These are phyloP conservation scores for Plectrocnemia conspersa DNA, from an alignment of 1,140 invertebrate species.

Conservation along the genomic window DNA sequence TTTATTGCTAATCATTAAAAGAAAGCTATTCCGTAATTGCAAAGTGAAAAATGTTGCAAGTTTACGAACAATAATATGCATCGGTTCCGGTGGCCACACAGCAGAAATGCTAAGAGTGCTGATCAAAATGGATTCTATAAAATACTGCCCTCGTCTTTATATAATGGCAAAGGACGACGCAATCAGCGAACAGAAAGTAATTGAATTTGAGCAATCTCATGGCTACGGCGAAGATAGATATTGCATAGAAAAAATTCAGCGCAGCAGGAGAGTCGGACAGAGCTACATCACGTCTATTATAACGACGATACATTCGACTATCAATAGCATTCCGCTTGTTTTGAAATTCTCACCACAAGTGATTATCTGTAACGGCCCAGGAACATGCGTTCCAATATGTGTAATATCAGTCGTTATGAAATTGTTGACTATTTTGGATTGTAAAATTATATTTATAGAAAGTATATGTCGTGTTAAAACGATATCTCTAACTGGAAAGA, in stretches of 20 bases:
- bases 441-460: constrained; percentile 85
- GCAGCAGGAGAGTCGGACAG: constrained; percentile 85
- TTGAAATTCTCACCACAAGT: constrained; percentile 68
- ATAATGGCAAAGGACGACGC: constrained; percentile 74
- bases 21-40: too few relatives aligned
- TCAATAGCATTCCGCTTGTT: constrained; percentile 66
- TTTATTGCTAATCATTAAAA: too few relatives aligned
- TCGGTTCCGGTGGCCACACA: constrained; percentile 70
- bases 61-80: constrained; percentile 45
- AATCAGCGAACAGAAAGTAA: constrained; percentile 66
- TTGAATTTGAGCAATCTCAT: constrained; percentile 48
- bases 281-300: constrained; percentile 74
- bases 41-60: too few relatives aligned
- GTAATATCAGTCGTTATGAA: constrained; percentile 64
- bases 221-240: constrained; percentile 43
- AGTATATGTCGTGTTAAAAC: constrained; percentile 89
- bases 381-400: constrained; percentile 89
- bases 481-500: constrained; percentile 83
- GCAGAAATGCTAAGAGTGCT: constrained; percentile 79
- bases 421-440: constrained; percentile 60
- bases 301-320: constrained; percentile 68
- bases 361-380: constrained; percentile 90
- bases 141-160: constrained; percentile 70
- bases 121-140: constrained; percentile 52
- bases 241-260: constrained; percentile 61